A percentile compares a stretch with the other conserved stretches of the same genome.
Evolutionary conservation across 1,140 invertebrate species (phyloP).

Genomic region (Polypedilum vanderplanki): DNA sequence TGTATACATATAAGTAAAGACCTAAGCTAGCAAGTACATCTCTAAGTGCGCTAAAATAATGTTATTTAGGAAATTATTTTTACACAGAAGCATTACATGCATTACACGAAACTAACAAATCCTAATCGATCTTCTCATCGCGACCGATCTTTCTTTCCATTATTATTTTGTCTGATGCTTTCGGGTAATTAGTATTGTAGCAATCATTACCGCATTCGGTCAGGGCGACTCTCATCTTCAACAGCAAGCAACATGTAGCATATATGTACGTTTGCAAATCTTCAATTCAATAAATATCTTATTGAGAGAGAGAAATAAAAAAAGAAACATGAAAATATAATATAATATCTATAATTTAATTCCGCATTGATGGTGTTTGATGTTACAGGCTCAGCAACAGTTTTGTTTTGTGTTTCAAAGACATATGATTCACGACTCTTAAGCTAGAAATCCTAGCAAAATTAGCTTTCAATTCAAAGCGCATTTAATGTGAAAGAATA

Average conservation of each 20-base stretch:
- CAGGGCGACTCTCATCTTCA: too few species aligned
- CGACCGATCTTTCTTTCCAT: neutral
- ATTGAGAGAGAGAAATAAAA: too few species aligned
- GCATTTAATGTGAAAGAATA: too few species aligned
- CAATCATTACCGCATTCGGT: too few species aligned
- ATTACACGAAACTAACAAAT: neutral
- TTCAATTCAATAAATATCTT: too few species aligned
- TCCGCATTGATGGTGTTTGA: constrained; percentile 1
- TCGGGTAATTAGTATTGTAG: too few species aligned
- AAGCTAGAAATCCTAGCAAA: neutral
- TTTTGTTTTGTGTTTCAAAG: neutral
- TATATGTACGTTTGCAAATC: too few species aligned
- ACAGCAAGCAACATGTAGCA: too few species aligned
- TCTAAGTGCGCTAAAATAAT: neutral
- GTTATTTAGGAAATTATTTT: neutral
- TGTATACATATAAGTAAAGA: neutral
- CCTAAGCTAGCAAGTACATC: neutral
- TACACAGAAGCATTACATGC: neutral
- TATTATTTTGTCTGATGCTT: too few species aligned
- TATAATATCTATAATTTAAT: neutral
- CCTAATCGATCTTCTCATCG: neutral
- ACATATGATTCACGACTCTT: neutral
- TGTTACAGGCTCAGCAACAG: neutral
- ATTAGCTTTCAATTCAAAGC: too few species aligned
- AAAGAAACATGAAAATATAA: too few species aligned